Evolutionary conservation across 2,113 vertebrate species (phyloP).

Genomic region (Oplegnathus fasciatus): DNA sequence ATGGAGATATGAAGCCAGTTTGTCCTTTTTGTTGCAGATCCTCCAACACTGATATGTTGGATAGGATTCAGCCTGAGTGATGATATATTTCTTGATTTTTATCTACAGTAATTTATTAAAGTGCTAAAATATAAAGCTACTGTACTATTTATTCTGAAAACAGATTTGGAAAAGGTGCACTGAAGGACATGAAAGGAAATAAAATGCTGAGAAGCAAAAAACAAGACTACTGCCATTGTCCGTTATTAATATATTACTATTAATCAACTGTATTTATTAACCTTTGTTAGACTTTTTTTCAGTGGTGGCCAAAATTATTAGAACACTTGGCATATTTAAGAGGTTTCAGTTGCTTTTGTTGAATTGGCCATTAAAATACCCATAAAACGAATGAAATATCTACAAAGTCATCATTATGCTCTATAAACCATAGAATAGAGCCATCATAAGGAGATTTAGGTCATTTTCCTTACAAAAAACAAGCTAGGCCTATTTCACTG

Average conservation of each 20-base stretch:
- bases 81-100: not conserved
- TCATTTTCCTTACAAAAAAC: too few relatives aligned
- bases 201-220: not conserved
- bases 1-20: not conserved
- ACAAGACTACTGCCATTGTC: not conserved
- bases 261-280: not conserved
- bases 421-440: too few relatives aligned
- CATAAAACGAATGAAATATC: too few relatives aligned
- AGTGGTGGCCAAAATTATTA: too few relatives aligned
- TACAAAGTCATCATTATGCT: too few relatives aligned
- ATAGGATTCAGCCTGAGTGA: not conserved
- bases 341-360: too few relatives aligned
- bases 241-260: not conserved
- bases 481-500: too few relatives aligned
- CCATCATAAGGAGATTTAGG: too few relatives aligned
- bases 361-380: too few relatives aligned
- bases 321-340: too few relatives aligned
- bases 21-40: constrained; percentile 8
- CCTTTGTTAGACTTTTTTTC: not conserved
- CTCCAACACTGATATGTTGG: not conserved
- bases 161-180: not conserved
- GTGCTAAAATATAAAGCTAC: not conserved
- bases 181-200: not conserved
- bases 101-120: not conserved
- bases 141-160: too few relatives aligned